Percentiles rank a stretch among this genome's conserved stretches.
Conservation (phyloP, 2,113 vertebrate species). For the Anguilla rostrata region DNA sequence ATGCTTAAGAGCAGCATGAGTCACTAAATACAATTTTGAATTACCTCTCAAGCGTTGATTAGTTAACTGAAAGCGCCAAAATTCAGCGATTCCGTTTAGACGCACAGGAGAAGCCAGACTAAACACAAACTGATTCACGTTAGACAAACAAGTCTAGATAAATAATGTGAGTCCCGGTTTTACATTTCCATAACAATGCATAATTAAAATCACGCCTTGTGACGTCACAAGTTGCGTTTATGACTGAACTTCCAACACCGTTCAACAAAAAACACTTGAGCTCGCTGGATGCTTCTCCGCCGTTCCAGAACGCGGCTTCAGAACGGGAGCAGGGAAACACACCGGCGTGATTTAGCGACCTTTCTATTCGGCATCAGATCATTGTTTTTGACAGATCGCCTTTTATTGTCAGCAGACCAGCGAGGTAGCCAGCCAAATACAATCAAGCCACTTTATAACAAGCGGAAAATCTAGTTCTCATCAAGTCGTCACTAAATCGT, state of each 20-base stretch:
- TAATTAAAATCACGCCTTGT: neutral
- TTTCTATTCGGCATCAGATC: neutral
- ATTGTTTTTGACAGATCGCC: neutral
- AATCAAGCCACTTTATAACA: no score
- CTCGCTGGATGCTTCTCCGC: conserved; percentile 5
- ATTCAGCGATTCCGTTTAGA: no score
- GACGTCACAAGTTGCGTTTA: neutral
- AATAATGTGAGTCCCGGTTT: neutral
- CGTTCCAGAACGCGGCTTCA: conserved; percentile 28
- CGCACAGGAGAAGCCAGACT: neutral
- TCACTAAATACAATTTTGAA: neutral
- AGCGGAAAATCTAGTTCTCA: no score
- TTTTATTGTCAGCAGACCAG: neutral
- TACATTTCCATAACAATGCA: neutral
- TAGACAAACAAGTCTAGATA: neutral
- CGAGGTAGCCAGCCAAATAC: no score
- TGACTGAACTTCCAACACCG: neutral
- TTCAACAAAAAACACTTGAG: conserved; percentile 12
- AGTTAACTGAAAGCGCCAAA: neutral
- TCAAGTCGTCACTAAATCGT: no score
- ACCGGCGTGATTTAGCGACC: neutral
- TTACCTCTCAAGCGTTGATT: neutral
- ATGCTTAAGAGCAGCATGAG: neutral
- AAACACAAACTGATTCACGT: neutral
- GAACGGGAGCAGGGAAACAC: neutral